phyloP scores from a whole-genome alignment of 2,888 invertebrate genomes.

The Yponomeuta malinellus region DNA sequence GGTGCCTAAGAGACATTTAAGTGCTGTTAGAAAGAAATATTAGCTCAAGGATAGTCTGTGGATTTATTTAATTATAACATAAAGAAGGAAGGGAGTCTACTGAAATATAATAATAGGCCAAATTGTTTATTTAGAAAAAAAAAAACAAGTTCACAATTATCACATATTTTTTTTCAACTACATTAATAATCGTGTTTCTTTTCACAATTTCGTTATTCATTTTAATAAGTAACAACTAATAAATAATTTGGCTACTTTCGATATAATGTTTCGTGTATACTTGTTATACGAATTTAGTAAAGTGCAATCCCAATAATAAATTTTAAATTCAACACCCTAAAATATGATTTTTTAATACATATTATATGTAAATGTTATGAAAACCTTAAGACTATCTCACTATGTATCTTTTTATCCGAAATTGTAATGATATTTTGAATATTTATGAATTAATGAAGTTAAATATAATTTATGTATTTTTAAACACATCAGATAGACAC shows the following conservation, averaged over 20 bases:
- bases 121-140: conserved; percentile 27
- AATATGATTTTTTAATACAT: not conserved
- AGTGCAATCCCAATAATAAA: conserved; percentile 41
- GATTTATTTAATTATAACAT: not conserved
- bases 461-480: not conserved
- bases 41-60: not conserved
- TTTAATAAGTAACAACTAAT: conserved; percentile 7
- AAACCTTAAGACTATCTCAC: conserved; percentile 38
- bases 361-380: conserved; percentile 18
- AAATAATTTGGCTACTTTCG: conserved; percentile 6
- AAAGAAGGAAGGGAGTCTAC: not conserved
- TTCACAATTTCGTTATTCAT: conserved; percentile 1
- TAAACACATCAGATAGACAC: too few relatives aligned
- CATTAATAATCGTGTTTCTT: conserved; percentile 1
- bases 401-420: conserved; percentile 18
- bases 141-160: not conserved
- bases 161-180: conserved; percentile 8
- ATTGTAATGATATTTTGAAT: conserved; percentile 3
- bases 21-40: not conserved
- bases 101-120: conserved; percentile 38
- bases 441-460: conserved; percentile 6
- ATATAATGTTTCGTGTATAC: not conserved
- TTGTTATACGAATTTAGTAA: conserved; percentile 41
- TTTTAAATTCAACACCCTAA: conserved; percentile 28
- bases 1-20: not conserved